Percentiles rank a stretch among this genome's conserved stretches.
Conservation (phyloP, 2,888 invertebrate genomes). For the Camponotus fellah region DNA sequence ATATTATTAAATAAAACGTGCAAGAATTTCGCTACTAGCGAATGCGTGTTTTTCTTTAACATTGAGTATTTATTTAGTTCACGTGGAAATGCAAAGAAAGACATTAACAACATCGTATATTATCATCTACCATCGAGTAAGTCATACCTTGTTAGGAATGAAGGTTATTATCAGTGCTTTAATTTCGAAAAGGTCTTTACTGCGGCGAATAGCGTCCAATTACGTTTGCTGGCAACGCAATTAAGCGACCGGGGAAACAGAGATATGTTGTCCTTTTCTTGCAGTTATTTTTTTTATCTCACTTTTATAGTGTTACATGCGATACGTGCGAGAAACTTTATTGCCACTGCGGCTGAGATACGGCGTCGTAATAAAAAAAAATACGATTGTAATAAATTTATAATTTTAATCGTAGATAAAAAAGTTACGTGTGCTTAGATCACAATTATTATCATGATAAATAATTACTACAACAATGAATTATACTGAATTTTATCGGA, state of each 20-base stretch:
- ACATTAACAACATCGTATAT: conserved; percentile 47
- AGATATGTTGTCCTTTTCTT: conserved; percentile 24
- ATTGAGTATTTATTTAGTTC: conserved; percentile 35
- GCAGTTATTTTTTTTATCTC: conserved; percentile 14
- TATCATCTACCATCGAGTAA: conserved; percentile 37
- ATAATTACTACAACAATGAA: neutral
- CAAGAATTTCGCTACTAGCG: conserved; percentile 38
- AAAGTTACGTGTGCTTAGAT: neutral
- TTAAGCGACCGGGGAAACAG: conserved; percentile 24
- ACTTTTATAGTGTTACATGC: neutral
- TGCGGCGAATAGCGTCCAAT: conserved; percentile 29
- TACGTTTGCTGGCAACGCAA: conserved; percentile 17
- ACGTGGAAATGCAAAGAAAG: conserved; percentile 25
- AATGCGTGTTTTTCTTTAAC: conserved; percentile 30
- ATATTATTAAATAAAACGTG: conserved; percentile 38
- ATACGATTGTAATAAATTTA: neutral
- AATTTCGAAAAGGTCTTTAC: conserved; percentile 38
- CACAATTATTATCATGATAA: conserved; percentile 2
- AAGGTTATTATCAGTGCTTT: conserved; percentile 43
- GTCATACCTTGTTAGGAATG: conserved; percentile 30
- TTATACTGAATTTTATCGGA: neutral
- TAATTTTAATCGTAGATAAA: neutral
- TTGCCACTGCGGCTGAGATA: neutral
- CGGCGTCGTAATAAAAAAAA: neutral
- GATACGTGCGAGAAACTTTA: conserved; percentile 34